phyloP scores from a whole-genome alignment of 2,888 invertebrate species.

The Acrobasis consociella region DNA sequence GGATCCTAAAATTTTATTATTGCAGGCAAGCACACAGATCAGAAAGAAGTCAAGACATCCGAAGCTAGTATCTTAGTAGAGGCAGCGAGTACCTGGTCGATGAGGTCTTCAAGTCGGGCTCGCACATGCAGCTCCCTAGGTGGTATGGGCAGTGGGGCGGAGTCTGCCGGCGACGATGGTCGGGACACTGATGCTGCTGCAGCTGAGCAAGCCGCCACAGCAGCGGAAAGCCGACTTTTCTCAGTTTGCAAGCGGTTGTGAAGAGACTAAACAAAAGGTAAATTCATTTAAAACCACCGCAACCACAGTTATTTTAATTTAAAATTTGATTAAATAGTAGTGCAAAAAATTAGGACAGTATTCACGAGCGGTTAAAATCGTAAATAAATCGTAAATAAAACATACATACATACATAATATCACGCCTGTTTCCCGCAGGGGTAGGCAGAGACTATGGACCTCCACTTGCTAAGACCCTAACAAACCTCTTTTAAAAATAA shows the following conservation, averaged over 20 bases:
- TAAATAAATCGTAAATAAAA: background rate
- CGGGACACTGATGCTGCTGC: constrained; percentile 95
- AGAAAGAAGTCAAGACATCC: constrained; percentile 53
- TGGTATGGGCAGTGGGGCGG: constrained; percentile 92
- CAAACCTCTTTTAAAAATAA: too few species aligned
- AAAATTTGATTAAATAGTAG: background rate
- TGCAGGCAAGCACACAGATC: constrained; percentile 26
- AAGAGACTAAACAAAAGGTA: constrained; percentile 68
- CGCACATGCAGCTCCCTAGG: constrained; percentile 92
- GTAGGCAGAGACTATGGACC: too few species aligned
- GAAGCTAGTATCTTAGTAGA: constrained; percentile 48
- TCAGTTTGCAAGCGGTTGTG: constrained; percentile 95
- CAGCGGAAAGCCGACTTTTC: constrained; percentile 91
- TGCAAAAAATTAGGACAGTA: background rate
- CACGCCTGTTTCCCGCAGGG: too few species aligned
- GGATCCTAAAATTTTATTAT: background rate
- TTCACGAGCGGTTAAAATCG: background rate
- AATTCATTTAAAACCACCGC: background rate
- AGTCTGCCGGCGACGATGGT: constrained; percentile 94
- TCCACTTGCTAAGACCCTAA: too few species aligned
- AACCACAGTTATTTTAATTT: too few species aligned
- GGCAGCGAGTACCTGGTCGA: constrained; percentile 90
- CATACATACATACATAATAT: too few species aligned
- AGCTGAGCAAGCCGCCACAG: constrained; percentile 96
- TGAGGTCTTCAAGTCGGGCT: constrained; percentile 93